Base-by-base conservation (phyloP, 2,797 vertebrate genomes). In the Synaphobranchus kaupii region DNA sequence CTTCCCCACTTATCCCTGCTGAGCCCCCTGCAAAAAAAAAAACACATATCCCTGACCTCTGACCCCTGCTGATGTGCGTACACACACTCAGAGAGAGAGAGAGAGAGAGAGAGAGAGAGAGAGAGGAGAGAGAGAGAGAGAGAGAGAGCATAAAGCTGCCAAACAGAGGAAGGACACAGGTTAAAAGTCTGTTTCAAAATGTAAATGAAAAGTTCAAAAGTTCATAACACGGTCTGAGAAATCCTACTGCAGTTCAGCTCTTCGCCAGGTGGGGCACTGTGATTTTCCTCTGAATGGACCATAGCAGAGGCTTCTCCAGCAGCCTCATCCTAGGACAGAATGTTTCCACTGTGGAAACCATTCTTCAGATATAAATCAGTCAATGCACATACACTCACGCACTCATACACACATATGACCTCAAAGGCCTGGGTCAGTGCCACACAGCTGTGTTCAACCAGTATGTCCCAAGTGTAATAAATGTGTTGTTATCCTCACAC, bases 341-440 rank as follows among this genome's bases (percentile, higher is more conserved):
- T 78, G 34, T 78, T 80, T 39, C 17, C 22, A 34, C 44, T 25
- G 78, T 48, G 47, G 78, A 50, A 47, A 50, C 47, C 25, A 48
- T 25, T 81, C 44, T 48, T 81, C 25, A 50, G 39, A 81, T 81
- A 81, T 48, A 48, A 81, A 50, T 48, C 78, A 81, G 20, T 81
- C 44, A 9, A 9, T n/a, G 44, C 47, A 81, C 78, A 78, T 44
- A 7, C 78, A 81, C 22, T 50, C 78, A 50, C 73, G 44, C 73
- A 44, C 39, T 10, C 73, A 47, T 1, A 78, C 73, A 44, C 34
- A 44, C 31, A 44, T 12, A 76, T 50, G 78, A 50, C 47, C 78
- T 81, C 78, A 81, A 81, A 81, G 78, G 78, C 28, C 78, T 81
- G 78, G 78, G 78, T 81, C 47, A 81, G 78, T 50, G 78, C 78